phyloP scores from a whole-genome alignment of 2,888 invertebrate species.

The Abscondita cerata region DNA sequence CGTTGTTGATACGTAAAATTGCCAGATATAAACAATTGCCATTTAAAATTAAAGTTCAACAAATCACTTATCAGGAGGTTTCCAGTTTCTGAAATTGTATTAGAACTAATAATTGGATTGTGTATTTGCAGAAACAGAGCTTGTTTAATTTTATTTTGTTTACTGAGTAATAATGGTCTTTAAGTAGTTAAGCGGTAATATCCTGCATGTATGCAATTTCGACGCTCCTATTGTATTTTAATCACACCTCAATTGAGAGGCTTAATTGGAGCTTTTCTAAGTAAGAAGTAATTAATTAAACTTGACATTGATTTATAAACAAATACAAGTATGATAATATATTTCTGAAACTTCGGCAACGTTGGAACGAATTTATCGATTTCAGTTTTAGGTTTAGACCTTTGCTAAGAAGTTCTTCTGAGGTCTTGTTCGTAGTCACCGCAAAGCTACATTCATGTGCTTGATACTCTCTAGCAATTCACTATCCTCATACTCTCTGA shows the following conservation, averaged over 20 bases:
- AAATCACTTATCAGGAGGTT: neutral
- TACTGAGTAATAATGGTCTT: no score
- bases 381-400: constrained; percentile 25
- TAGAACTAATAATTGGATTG: no score
- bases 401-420: constrained; percentile 26
- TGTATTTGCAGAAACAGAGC: no score
- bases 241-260: no score
- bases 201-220: no score
- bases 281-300: no score
- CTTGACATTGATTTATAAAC: neutral
- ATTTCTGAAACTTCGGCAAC: constrained; percentile 26
- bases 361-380: constrained; percentile 40
- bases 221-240: no score
- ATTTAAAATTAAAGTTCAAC: neutral
- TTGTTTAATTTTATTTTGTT: no score
- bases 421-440: constrained; percentile 29
- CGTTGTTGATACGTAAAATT: constrained; percentile 5
- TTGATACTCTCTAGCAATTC: constrained; percentile 21
- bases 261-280: no score
- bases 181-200: no score
- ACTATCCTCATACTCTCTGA: constrained; percentile 25
- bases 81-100: neutral
- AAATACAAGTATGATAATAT: neutral
- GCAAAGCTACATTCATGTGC: constrained; percentile 30
- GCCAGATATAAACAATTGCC: neutral